phyloP scores from a whole-genome alignment of 1,140 invertebrate species.

The Drosophila pseudoananassae region DNA sequence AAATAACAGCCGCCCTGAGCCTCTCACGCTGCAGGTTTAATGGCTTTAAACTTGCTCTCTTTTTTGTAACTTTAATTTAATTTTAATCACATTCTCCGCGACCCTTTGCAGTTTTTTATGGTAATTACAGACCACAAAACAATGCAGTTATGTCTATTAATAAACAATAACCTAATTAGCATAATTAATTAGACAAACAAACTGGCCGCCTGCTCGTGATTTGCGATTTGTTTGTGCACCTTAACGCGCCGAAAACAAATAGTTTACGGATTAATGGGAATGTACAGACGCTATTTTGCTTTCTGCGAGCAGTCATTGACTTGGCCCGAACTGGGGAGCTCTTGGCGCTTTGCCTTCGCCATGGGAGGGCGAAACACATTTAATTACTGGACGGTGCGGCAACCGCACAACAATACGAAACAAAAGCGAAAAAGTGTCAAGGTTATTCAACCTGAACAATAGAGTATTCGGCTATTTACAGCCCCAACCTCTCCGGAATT shows the following conservation, averaged over 20 bases:
- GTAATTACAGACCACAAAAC: slow-evolving; percentile 14
- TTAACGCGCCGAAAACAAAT: slow-evolving; percentile 12
- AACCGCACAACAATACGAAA: slow-evolving; percentile 18
- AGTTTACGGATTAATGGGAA: neutral
- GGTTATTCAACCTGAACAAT: slow-evolving; percentile 65
- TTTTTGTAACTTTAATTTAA: neutral
- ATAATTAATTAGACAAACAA: slow-evolving; percentile 33
- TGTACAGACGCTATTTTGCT: neutral
- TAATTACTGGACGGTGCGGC: slow-evolving; percentile 29
- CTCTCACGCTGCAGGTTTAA: neutral
- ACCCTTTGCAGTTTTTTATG: neutral
- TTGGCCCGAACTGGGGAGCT: slow-evolving; percentile 11
- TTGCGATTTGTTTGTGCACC: slow-evolving; percentile 28
- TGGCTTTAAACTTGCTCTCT: neutral
- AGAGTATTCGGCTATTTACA: slow-evolving; percentile 24
- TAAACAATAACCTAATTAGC: slow-evolving; percentile 30
- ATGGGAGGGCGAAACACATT: slow-evolving; percentile 38
- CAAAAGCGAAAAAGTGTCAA: slow-evolving; percentile 45
- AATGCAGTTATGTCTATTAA: slow-evolving; percentile 21
- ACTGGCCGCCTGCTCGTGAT: neutral
- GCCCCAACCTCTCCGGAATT: slow-evolving; percentile 18
- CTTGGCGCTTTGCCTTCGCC: slow-evolving; percentile 28
- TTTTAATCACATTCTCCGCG: slow-evolving; percentile 8
- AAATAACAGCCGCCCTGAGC: neutral
- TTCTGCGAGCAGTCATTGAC: slow-evolving; percentile 37